Base-by-base conservation (phyloP, 1,140 invertebrate species). In the Zaprionus gabonicus region DNA sequence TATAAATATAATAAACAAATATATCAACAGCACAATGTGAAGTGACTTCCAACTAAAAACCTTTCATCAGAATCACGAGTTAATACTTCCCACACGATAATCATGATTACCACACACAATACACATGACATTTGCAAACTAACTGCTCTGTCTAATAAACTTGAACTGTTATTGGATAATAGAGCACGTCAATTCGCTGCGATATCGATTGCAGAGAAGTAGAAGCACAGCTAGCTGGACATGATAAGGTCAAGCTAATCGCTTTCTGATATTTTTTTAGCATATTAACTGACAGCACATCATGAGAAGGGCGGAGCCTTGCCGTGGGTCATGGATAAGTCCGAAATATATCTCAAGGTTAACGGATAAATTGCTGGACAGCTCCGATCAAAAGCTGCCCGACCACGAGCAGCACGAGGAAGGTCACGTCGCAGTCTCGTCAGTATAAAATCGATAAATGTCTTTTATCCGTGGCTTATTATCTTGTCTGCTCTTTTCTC, bases 371-470 rank as follows among this genome's bases (percentile, higher is more conserved):
- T 46, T 17, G n/a, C 41, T 46, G n/a, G n/a, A 46, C n/a, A 46
- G 41, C 41, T 46, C 41, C 31, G 41, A 46, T 46, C 41, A 9
- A 17, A 7, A 44, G 41, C 2, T 20, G 20, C 20, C 20, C 20
- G n/a, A 44, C 41, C 6, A 34, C 31, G 9, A 34, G 31, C 41
- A 51, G 23, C 23, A 23, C 1, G 23, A 20, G 10, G 46, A 51
- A 51, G 46, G 46, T 51, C 46, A 51, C 7, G 20, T 12, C 20
- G 46, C 20, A 13, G 34, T 36, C 34, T 4, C 41, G 41, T 17
- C 41, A 51, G 25, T 10, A 20, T 10, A 12, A 51, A 51, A 46
- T 51, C 46, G 46, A 51, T 51, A 51, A 13, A 51, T 51, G n/a
- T 20, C n/a, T 51, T 51, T 3, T 51, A 51, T 51, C 20, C 15